Base-by-base conservation (phyloP, 2,797 vertebrate species). In the Gadopsis marmoratus region DNA sequence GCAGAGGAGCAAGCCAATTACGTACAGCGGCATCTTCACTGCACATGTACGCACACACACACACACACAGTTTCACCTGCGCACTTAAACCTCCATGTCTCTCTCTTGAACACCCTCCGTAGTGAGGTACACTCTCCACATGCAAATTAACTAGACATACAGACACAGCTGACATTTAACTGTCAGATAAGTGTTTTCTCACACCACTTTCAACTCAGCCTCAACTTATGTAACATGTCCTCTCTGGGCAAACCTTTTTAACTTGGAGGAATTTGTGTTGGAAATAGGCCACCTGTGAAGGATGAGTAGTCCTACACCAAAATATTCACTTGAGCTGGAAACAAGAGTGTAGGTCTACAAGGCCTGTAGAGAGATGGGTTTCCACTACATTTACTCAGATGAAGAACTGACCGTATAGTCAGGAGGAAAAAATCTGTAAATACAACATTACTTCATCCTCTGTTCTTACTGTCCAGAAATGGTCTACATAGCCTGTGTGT, bases 1-100 rank as follows among this genome's bases (percentile, higher is more conserved):
- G 4, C 69, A 54, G 33, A 79, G 74, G 76, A 85, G 37, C 82
- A 91, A 87, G 80, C 65, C 83, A 87, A 86, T 90, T 84, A 88
- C n/a, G 21, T 26, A 4, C 53, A 67, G 76, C 70, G 71, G 78
- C 80, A 76, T 81, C 29, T 54, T 54, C 29, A 26, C 21, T 0
- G 26, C 64, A 47, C 63, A 59, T 62, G 7, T 4, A 51, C 37
- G 39, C 4, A 58, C 55, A 33, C 47, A 41, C 26, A 33, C 47
- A 56, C 21, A 59, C 39, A 60, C 33, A 70, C 54, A 68, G 48
- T 21, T 62, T 45, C 59, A 82, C 63, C 65, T 53, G 12, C 61
- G 54, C 58, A 73, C 71, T 77, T 74, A 26, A 75, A 76, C 71
- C 73, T 51, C 3, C 0, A n/a, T 10, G 11, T 39, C 31, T 9